Evolutionary conservation across 2,113 vertebrate genomes (phyloP), one percentile per base, ranked within the genome.

Genomic region (Acrocephalus arundinaceus): DNA sequence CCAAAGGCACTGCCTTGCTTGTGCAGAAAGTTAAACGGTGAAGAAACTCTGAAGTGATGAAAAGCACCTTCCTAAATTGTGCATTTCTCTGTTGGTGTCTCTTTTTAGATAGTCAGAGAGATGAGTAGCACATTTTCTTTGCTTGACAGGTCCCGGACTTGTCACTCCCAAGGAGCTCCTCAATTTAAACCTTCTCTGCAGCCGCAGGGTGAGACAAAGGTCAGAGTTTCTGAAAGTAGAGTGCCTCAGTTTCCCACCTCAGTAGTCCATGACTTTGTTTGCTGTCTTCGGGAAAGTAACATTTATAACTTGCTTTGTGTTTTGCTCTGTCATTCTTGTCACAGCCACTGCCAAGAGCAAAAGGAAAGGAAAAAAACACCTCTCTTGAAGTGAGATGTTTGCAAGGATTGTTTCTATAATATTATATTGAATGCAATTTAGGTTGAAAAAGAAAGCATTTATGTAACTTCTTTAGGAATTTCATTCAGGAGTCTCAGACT

Each of bases 301-400:
- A 31, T 67, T 82, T 91, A 35, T 61, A 91, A 84, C 73, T 78
- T 93, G 85, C 65, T 84, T 55, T 57, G 39, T 83, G 39, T 86
- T 95, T 93, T 91, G 55, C 1, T 15, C 79, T 94, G 72, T 96
- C 90, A 90, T 94, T 88, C 76, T 71, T 92, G 68, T 67, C 82
- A 84, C 68, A 84, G 30, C 11, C 25, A 25, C 43, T 83, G 85
- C 85, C 85, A 90, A 88, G 55, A 80, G 55, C 72, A 88, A 93
- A 94, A 86, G 46, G 33, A 84, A 86, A 72, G 15, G 57, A 39
- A 82, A 39, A 86, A 15, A 5, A 2, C 15, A n/a, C 13, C 15
- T 66, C 28, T 67, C 28, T 59, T 66, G 43, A 88, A 86, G 39
- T 35, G 48, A 90, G 52, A 39, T 77, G 49, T 86, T 96, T 93